phyloP scores from a whole-genome alignment of 2,797 vertebrate species.

The Notoglanidium macrostoma region DNA sequence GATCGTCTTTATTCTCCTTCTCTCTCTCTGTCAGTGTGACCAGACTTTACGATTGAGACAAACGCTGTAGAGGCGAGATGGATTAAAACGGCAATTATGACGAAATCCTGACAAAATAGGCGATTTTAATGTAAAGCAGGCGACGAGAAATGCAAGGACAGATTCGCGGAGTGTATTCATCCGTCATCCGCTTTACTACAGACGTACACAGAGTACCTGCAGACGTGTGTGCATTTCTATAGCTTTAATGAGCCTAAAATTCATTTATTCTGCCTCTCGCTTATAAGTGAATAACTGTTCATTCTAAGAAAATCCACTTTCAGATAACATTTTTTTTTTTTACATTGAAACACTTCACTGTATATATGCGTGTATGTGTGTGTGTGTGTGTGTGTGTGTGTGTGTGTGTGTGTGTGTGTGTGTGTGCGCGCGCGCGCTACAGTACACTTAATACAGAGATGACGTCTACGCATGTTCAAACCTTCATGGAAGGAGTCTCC shows the following conservation, averaged over 20 bases:
- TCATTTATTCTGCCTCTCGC: not conserved
- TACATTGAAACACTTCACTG: no score
- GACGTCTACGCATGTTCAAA: no score
- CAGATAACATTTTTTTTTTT: no score
- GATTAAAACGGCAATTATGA: not conserved
- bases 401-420: no score
- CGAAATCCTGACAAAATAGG: not conserved
- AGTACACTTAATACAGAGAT: no score
- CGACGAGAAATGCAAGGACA: constrained; percentile 1
- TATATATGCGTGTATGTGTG: no score
- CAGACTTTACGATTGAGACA: constrained; percentile 36
- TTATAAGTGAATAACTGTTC: not conserved
- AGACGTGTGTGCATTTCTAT: not conserved
- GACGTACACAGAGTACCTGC: not conserved
- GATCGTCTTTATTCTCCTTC: constrained; percentile 16
- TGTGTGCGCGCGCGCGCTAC: no score
- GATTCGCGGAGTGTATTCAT: constrained; percentile 14
- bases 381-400: no score
- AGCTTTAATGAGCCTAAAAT: not conserved
- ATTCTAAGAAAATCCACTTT: no score
- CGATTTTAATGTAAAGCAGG: constrained; percentile 26
- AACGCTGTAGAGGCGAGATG: constrained; percentile 16
- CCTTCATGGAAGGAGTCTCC: no score
- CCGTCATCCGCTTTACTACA: not conserved
- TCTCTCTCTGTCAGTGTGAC: constrained; percentile 25